phyloP scores from a whole-genome alignment of 92 coral and sea anemone genomes.

The Palythoa heliodiscus region DNA sequence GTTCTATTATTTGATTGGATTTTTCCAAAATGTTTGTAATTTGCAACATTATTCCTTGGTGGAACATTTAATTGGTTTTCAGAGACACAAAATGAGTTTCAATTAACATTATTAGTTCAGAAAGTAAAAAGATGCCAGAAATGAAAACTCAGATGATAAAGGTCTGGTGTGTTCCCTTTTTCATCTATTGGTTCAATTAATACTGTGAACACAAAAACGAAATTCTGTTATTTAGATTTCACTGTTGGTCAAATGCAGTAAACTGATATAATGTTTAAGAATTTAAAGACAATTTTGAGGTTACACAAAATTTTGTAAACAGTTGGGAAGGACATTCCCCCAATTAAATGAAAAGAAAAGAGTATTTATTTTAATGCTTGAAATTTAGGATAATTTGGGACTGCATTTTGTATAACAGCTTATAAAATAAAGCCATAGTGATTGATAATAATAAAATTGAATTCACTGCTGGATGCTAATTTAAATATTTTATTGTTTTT shows the following conservation, averaged over 20 bases:
- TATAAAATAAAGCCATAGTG: constrained; percentile 61
- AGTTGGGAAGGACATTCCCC: not conserved
- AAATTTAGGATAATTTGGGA: constrained; percentile 13
- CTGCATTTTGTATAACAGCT: constrained; percentile 52
- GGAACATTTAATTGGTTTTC: constrained; percentile 43
- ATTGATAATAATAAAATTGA: constrained; percentile 65
- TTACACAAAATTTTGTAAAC: constrained; percentile 27
- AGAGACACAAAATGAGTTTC: constrained; percentile 33
- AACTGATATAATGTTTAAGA: constrained; percentile 35
- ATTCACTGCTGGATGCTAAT: constrained; percentile 73
- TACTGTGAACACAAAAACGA: constrained; percentile 40
- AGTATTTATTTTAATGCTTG: constrained; percentile 22
- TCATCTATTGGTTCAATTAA: constrained; percentile 33
- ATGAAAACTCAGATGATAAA: constrained; percentile 22
- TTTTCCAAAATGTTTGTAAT: constrained; percentile 42
- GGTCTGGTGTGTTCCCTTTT: constrained; percentile 2
- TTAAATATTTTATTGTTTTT: constrained; percentile 78
- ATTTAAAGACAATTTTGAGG: constrained; percentile 40
- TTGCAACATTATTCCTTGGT: constrained; percentile 34
- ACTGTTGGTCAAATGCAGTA: constrained; percentile 35
- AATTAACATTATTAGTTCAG: constrained; percentile 32
- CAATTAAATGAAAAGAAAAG: constrained; percentile 20
- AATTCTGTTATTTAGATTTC: constrained; percentile 41
- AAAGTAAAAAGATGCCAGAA: constrained; percentile 34
- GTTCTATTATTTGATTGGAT: constrained; percentile 46